Evolutionary conservation across 1,140 invertebrate genomes (phyloP), one percentile per base, ranked within the genome.

Genomic region (Meteorus sp.): DNA sequence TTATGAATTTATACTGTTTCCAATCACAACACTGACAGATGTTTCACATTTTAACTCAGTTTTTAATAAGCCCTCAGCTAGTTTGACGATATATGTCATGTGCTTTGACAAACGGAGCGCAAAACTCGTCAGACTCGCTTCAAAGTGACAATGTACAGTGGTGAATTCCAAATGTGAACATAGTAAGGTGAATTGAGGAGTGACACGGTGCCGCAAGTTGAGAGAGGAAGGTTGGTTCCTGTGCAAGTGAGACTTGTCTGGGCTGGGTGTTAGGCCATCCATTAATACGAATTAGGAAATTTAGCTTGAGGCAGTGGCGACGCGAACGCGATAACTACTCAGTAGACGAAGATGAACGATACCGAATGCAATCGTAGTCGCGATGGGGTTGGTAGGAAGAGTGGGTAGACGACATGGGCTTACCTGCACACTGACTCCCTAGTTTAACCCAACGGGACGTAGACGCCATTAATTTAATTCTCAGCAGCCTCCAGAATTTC

Each of bases 231-330:
- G 35, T n/a, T 39, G 35, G 8, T 39, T 6, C 23, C 13, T 52
- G 11, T 13, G 39, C 23, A 25, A 58, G 51, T 58, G 37, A 58
- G 33, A 50, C 56, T 43, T 51, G 54, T 41, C 35, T 48, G 37
- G 15, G 35, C 66, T 72, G n/a, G 70, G 71, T 69, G 68, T 45
- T 67, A 65, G 58, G 74, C 70, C 70, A 71, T 71, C 70, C 72
- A 72, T 75, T 74, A 71, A 71, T 72, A 73, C 68, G 67, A 73
- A 73, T 75, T 74, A 74, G 68, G 68, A 67, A 74, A 73, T 74
- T 74, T 75, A 73, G 69, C 71, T 70, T 39, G 55, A 57, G 35
- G 51, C 48, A 59, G 59, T 48, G 58, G 57, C 55, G 45, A 53
- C 56, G 45, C 39, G 56, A 35, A 56, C 27, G 59, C 22, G 31